Base-by-base conservation (phyloP, 1,140 invertebrate genomes). In the Choristoneura fumiferana region DNA sequence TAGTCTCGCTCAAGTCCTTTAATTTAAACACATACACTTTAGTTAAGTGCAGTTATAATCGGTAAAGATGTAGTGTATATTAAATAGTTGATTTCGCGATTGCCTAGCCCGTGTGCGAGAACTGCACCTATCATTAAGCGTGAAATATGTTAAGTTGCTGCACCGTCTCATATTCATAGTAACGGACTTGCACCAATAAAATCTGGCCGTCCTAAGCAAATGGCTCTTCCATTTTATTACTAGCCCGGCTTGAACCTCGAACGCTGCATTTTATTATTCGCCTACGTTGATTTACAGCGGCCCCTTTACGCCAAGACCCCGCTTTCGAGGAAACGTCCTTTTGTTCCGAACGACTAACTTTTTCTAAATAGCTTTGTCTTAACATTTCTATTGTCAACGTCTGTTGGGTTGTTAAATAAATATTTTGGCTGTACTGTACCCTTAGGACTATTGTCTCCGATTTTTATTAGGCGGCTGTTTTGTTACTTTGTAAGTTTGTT, bases 321-420 rank as follows among this genome's bases (percentile, higher is more conserved):
- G 58, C 69, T 71, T 73, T 73, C 70, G 63, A 69, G 69, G 77
- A 76, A 81, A 77, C 73, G 78, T 77, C 77, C 74, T 70, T 78
- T 84, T 84, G 78, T 81, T 79, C 61, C 52, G 67, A 63, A 76
- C 65, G 69, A 55, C 67, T 60, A 76, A 75, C 68, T 78, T 79
- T 78, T 79, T 78, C 68, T 75, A 73, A 77, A 73, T 65, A 59
- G 69, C 76, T 76, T 84, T 81, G 78, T 81, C 74, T 78, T 76
- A 78, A 65, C 66, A 62, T 72, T 67, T 76, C 76, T 68, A 69
- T 73, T 73, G 66, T 81, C 62, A 68, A 65, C 65, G 71, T 64
- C 70, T 62, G 73, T 69, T 69, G 65, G 65, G 68, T 65, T 71
- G 64, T 78, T 75, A 78, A 80, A 74, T 76, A 79, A 82, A 79